A percentile compares a stretch with the other conserved stretches of the same genome.
phyloP scores from a whole-genome alignment of 2,797 vertebrate genomes.

The Falco rusticolus region DNA sequence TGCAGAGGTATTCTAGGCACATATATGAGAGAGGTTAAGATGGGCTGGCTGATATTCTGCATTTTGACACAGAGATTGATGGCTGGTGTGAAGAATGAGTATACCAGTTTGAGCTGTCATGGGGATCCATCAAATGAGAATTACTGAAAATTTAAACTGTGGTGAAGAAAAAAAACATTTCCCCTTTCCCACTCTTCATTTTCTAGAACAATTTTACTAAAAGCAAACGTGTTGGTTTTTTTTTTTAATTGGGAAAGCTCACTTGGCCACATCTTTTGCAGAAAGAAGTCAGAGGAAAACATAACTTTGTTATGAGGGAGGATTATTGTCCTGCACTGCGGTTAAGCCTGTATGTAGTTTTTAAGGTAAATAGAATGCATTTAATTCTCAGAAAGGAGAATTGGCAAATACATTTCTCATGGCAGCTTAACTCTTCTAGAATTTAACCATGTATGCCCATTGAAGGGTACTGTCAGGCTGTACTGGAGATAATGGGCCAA shows the following conservation, averaged over 20 bases:
- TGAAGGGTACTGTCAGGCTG: not conserved
- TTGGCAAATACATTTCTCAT: not conserved
- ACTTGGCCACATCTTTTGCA: not conserved
- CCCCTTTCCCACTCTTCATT: not conserved
- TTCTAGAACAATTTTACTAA: not conserved
- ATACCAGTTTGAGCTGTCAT: conserved; percentile 2
- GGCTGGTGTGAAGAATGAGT: not conserved
- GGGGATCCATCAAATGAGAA: not conserved
- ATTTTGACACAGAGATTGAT: conserved; percentile 10
- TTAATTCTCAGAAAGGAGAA: not conserved
- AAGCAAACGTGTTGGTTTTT: not conserved
- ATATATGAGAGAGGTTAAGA: not conserved
- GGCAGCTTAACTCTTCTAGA: not conserved
- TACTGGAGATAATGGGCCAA: not conserved
- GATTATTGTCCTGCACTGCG: not conserved
- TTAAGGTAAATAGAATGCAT: not conserved
- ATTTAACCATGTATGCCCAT: not conserved
- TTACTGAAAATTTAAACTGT: not conserved
- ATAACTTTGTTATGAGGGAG: not conserved
- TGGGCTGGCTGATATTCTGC: not conserved
- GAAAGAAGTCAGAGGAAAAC: not conserved
- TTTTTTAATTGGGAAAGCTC: not conserved
- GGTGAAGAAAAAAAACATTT: not conserved
- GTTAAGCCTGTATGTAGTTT: not conserved
- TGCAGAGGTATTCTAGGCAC: not conserved